Percentiles rank a stretch among this genome's conserved stretches.
Conservation (phyloP, 2,888 invertebrate species). For the Halictus ligatus region DNA sequence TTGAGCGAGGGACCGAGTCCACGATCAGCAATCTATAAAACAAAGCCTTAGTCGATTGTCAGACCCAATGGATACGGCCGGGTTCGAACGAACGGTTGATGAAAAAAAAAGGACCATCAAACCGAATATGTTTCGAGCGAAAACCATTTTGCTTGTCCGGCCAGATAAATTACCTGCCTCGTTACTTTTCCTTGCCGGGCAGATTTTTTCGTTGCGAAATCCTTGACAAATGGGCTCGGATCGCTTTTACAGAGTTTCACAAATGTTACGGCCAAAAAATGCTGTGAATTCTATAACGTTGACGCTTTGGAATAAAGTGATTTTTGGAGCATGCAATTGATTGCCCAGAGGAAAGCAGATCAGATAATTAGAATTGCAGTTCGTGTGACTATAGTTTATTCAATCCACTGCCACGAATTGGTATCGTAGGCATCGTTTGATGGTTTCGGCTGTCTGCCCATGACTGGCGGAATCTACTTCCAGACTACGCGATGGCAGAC, state of each 20-base stretch:
- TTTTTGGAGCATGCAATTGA: too few relatives aligned
- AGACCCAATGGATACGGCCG: conserved; percentile 26
- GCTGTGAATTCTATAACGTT: neutral
- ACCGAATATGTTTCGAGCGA: conserved; percentile 43
- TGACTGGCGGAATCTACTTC: neutral
- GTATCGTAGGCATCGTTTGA: too few relatives aligned
- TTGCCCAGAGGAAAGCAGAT: neutral
- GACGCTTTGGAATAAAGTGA: too few relatives aligned
- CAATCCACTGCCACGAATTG: neutral
- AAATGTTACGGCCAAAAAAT: neutral
- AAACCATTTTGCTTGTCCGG: conserved; percentile 30
- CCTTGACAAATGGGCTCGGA: neutral
- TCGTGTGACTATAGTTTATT: neutral
- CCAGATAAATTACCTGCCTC: conserved; percentile 24
- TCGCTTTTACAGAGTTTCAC: neutral
- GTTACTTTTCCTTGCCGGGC: conserved; percentile 14
- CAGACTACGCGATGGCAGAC: neutral
- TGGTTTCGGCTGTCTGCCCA: neutral
- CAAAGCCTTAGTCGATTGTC: conserved; percentile 41
- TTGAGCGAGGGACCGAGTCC: conserved; percentile 24
- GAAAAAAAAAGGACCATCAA: conserved; percentile 32
- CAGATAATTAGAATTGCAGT: neutral
- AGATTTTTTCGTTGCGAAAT: conserved; percentile 34
- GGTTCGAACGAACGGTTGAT: neutral
- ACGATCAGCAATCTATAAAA: conserved; percentile 42